Evolutionary conservation across 2,113 vertebrate genomes (phyloP), one percentile per base, ranked within the genome.

Genomic region (Pardalotus punctatus): DNA sequence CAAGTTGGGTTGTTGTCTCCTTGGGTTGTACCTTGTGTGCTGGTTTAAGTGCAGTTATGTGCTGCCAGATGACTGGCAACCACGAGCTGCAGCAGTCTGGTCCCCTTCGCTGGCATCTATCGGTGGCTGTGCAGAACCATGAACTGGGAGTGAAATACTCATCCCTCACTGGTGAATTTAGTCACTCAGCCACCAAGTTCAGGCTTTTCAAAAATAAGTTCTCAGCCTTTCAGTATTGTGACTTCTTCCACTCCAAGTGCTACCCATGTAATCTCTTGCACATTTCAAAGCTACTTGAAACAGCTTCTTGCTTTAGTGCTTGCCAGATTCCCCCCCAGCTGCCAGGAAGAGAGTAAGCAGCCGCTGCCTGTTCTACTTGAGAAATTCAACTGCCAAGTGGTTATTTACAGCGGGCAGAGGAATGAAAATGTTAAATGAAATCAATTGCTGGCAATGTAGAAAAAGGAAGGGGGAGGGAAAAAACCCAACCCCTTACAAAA

Each of bases 381-480:
- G 92, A 92, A 96, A 97, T 92, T 94, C 92, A 93, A 54, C 91
- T 93, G 91, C 95, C 95, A 92, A 96, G 96, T 96, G 86, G 90
- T 97, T 96, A 96, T 97, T 96, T 97, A 93, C 91, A 95, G 93
- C 74, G 47, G 94, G 94, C 86, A 97, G 88, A 97, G 94, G 91
- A 97, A 96, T 93, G 94, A 96, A 97, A 96, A 96, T 94, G 97
- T 97, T 97, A 96, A 96, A 95, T 96, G 90, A 96, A 97, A 97
- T 97, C 95, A 97, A 91, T 97, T 97, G 92, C 94, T 92, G 94
- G 90, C 94, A 96, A 89, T 56, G 79, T 56, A 61, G 61, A 91
- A 96, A 90, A 95, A 74, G 82, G 74, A 91, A 80, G 72, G 47
- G 72, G n/a, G 70, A 64, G 61, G 35, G 4, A 58, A 36, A 70